Base-by-base conservation (phyloP, 2,888 invertebrate species). In the Trissoscelio sp. region DNA sequence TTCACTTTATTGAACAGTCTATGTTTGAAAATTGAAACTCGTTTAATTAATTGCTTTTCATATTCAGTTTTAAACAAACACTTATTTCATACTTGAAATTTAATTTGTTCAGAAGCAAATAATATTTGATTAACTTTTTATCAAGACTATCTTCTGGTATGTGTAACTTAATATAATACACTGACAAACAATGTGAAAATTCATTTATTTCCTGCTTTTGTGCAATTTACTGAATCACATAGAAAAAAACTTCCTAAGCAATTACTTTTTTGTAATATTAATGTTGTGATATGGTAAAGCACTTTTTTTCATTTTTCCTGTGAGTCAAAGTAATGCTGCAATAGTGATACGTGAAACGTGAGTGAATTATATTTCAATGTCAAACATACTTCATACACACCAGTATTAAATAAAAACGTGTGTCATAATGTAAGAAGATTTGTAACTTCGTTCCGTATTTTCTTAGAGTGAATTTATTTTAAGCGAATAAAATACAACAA, bases 361-460 rank as follows among this genome's bases (percentile, higher is more conserved):
- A 72, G 72, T 53, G 60, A 72, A 62, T 72, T 72, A 51, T 53
- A 73, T 73, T 73, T 72, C 73, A 73, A 73, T 73, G 73, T 62
- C 73, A 73, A 62, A 73, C 62, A 44, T 48, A 12, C 60, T 42
- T 51, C 18, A n/a, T 60, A 72, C 16, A 37, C 28, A 44, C 55
- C 62, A 44, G 22, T 64, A 64, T 44, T 62, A 62, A 64, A 64
- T 44, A 73, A 55, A 70, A 70, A 60, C 57, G 24, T 48, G 39
- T 58, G 58, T 69, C 44, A 44, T 57, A 57, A 34, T 46, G 34
- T 34, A 51, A 46, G 34, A 51, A 46, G 46, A 57, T 46, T 69
- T 28, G 55, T 57, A 57, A 46, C 34, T 66, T 39, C 37, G 24
- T 55, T 31, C 14, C 16, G 2, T 31, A 53, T 14, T 31, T 53